Base-by-base conservation (phyloP, 1,140 invertebrate species). In the Sycophila sp. region DNA sequence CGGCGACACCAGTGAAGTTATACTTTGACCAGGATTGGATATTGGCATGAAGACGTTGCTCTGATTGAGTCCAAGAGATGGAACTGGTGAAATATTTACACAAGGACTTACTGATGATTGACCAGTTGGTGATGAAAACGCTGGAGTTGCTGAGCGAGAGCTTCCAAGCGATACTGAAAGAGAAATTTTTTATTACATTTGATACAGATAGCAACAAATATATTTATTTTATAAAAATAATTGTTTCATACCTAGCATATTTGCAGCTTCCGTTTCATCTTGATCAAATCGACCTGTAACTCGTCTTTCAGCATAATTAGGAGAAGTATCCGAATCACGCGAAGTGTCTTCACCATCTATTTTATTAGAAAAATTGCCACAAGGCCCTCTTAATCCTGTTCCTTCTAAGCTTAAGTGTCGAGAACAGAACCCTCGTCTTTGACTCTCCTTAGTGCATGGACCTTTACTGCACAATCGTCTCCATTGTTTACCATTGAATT, bases 401-500 rank as follows among this genome's bases (percentile, higher is more conserved):
- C 94, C 94, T 80, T 95, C 93, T 71, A 96, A 88, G 77, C 94
- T 98, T 70, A 99, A 90, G 88, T 99, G 98, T 55, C 97, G 87
- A 22, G 97, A 99, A 85, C 98, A 99, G 85, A 92, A 99, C 7
- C 98, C 98, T 71, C 96, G 89, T 38, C 97, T 87, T 87, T 99
- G 98, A 77, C 96, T 98, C 88, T 99, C 98, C 88, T 99, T 99
- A n/a, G 92, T 94, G 86, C 98, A 99, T 64, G 94, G 94, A 81
- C 96, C 94, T 84, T 94, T 96, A 69, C 96, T 97, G 85, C 96
- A 98, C 42, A 99, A 89, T 77, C 98, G 89, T 73, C 98, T 89
- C 98, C 98, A 99, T 83, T 99, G 98, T 88, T 99, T 99, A 5
- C 98, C 98, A 88, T 99, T 99, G 85, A 98, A 99, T 87, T 99